A percentile compares a stretch with the other conserved stretches of the same genome.
Conservation (phyloP, 1,140 invertebrate genomes). For the Bombus pascuorum region DNA sequence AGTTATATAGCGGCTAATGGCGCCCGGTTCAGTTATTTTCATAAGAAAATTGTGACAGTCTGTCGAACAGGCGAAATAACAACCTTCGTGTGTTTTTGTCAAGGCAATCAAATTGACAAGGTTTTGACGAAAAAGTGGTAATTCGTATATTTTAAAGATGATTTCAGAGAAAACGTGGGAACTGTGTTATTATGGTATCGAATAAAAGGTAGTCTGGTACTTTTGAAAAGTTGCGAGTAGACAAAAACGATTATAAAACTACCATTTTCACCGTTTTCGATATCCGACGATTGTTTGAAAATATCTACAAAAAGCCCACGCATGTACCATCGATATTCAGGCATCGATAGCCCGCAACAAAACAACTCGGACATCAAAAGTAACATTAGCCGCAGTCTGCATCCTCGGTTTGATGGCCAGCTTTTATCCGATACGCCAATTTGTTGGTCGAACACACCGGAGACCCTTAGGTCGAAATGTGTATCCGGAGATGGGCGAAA, state of each 20-base stretch:
- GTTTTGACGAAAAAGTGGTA: background rate
- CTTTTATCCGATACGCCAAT: constrained; percentile 18
- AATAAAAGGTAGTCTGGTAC: background rate
- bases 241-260: background rate
- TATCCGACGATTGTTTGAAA: no score
- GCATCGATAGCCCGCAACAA: background rate
- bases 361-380: background rate
- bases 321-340: background rate
- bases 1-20: background rate
- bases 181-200: background rate
- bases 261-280: no score
- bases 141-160: background rate
- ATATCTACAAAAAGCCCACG: no score
- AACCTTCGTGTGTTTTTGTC: no score
- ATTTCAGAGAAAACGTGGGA: background rate
- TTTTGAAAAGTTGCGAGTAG: background rate
- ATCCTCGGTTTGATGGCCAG: background rate
- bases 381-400: background rate
- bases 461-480: background rate
- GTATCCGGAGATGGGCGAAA: background rate
- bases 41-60: background rate
- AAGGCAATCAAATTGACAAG: background rate
- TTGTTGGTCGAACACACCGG: background rate
- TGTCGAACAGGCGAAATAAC: background rate
- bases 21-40: background rate